A percentile compares a stretch with the other conserved stretches of the same genome.
Conservation (phyloP, 2,797 vertebrate genomes). For the Lepidocolaptes lacrymiger region DNA sequence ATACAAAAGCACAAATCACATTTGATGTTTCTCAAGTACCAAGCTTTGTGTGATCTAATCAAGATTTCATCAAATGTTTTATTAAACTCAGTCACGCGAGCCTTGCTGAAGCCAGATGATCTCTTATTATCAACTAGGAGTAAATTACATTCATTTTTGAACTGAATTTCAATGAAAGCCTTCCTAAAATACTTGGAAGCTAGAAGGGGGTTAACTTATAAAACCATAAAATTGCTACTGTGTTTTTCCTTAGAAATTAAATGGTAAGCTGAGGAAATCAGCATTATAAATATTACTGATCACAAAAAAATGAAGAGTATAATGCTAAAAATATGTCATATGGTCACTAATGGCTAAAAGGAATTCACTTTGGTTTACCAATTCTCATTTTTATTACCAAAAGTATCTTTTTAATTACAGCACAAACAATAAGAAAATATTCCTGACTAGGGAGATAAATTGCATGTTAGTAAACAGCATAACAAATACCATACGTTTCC, state of each 20-base stretch:
- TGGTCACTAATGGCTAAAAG: background rate
- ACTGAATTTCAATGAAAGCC: slow-evolving; percentile 89
- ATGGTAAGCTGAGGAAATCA: background rate
- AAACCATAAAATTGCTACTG: slow-evolving; percentile 4
- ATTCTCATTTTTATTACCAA: background rate
- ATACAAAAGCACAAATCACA: slow-evolving; percentile 85
- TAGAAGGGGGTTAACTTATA: slow-evolving; percentile 31
- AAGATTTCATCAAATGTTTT: slow-evolving; percentile 87
- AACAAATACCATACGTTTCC: background rate
- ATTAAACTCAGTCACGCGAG: slow-evolving; percentile 80
- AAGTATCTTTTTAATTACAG: background rate
- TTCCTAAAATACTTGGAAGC: slow-evolving; percentile 81
- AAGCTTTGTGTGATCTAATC: slow-evolving; percentile 84
- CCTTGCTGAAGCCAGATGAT: slow-evolving; percentile 84
- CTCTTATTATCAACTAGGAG: slow-evolving; percentile 85
- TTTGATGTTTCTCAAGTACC: slow-evolving; percentile 83
- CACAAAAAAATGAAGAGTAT: background rate
- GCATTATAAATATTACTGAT: background rate
- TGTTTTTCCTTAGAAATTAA: slow-evolving; percentile 33
- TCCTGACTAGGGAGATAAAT: background rate
- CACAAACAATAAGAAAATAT: background rate
- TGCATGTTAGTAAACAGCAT: background rate
- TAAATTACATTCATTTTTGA: slow-evolving; percentile 84
- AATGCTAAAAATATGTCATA: background rate
- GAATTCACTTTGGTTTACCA: background rate